Percentiles rank a stretch among this genome's conserved stretches.
These are phyloP conservation scores for Cinara cedri DNA, from an alignment of 2,888 invertebrate genomes.

Conservation along the genomic window DNA sequence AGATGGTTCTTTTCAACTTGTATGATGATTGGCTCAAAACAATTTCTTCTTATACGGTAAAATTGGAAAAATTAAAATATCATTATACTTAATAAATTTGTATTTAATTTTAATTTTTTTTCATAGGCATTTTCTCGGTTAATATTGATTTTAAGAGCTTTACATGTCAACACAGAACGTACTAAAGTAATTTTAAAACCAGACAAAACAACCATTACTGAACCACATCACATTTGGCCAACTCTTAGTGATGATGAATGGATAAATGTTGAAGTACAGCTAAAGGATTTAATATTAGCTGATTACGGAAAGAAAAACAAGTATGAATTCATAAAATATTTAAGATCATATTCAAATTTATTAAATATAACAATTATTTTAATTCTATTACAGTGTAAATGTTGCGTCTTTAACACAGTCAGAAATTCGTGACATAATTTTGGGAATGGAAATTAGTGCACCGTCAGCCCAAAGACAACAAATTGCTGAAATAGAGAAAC, in stretches of 20 bases:
- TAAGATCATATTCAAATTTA: neutral
- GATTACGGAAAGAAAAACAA: constrained; percentile 99
- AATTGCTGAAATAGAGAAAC: constrained; percentile 99
- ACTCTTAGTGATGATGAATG: constrained; percentile 97
- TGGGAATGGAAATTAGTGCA: constrained; percentile 95
- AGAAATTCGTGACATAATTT: constrained; percentile 91
- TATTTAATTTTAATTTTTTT: constrained; percentile 34
- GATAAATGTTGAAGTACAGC: constrained; percentile 98
- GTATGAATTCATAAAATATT: constrained; percentile 65
- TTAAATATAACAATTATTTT: constrained; percentile 6
- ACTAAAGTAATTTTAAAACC: constrained; percentile 98
- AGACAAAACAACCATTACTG: constrained; percentile 98
- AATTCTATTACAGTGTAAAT: constrained; percentile 74
- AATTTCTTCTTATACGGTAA: constrained; percentile 95
- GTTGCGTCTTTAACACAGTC: constrained; percentile 98
- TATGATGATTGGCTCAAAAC: constrained; percentile 99
- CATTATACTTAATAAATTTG: constrained; percentile 31
- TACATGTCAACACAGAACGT: constrained; percentile 98
- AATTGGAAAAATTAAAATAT: constrained; percentile 60
- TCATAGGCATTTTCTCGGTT: constrained; percentile 89
- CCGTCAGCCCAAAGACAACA: constrained; percentile 99
- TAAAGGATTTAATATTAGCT: constrained; percentile 97
- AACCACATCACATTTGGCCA: constrained; percentile 99
- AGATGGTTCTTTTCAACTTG: constrained; percentile 99
- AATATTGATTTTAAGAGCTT: constrained; percentile 92